Base-by-base conservation (phyloP, 1,140 invertebrate species). In the Homarus americanus region DNA sequence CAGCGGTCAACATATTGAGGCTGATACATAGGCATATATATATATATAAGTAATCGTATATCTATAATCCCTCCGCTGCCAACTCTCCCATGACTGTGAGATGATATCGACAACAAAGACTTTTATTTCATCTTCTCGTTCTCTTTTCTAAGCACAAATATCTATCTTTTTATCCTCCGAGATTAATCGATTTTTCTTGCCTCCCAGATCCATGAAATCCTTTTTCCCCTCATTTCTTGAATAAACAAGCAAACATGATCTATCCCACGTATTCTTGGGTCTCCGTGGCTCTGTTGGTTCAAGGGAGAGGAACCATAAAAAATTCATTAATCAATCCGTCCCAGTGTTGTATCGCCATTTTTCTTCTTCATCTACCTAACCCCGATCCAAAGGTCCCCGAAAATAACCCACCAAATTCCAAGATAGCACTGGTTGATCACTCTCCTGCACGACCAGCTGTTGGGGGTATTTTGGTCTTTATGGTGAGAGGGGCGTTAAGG, bases 291-390 rank as follows among this genome's bases (percentile, higher is more conserved):
- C 87, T 84, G 87, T 90, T 90, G 87, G 80, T 84, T 90, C 84
- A 83, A n/a, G 32, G n/a, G 78, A 79, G 85, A 76, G 80, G 87
- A 84, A 90, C 87, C 87, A 90, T 90, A 90, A 90, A 90, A 83
- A 90, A 78, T 84, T 90, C 87, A 90, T 90, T 90, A 83, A 90
- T 90, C 87, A 90, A 90, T 90, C 87, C 80, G 87, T 90, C 87
- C 82, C 80, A 34, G 40, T 90, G 80, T 83, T 90, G 87, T 90
- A 90, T 78, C 73, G 80, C 80, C 80, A 90, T 90, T 90, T 90
- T 90, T 90, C 87, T 90, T 90, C 87, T 32, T 90, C 87, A 90
- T 90, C 87, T 83, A 83, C 80, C 79, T 75, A 75, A 49, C 72
- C 87, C 58, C 79, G 87, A 89, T 89, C 87, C 63, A 73, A 89